Evolutionary conservation across 1,140 invertebrate genomes (phyloP), one percentile per base, ranked within the genome.

Genomic region (Araneus ventricosus): DNA sequence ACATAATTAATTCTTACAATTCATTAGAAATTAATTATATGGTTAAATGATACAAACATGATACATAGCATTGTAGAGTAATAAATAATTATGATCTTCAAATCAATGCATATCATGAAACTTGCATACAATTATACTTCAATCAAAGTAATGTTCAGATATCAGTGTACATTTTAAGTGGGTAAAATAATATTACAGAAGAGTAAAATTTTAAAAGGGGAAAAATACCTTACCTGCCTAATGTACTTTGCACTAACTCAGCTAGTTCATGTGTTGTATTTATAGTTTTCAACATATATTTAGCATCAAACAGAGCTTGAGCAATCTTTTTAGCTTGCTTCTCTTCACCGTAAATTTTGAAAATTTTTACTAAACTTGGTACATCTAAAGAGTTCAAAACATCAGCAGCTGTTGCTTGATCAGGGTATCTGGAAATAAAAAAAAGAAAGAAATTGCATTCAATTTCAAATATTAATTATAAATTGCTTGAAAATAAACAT

Each of bases 321-420:
- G 99, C 98, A 94, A 99, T 98, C 96, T 98, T 97, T 93, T 97
- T 97, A 0, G 98, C 97, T 92, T 97, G 96, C 94, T 97, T 98
- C 95, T 99, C 99, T 95, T 99, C 98, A 0, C 99, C 99, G 95
- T 99, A 99, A 85, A 95, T 95, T 95, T 97, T 98, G 7, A 99
- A 96, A 93, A 99, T 98, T 95, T 97, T 97, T 79, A 96, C 96
- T 3, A 99, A 96, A 95, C 98, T 97, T 63, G 96, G 95, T 95
- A 98, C 98, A 94, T 97, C 97, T 0, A 97, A 96, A 92, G 96
- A 96, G 14, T 97, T 97, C 63, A 99, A 95, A 30, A 99, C 97
- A 95, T 99, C 98, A 41, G 97, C 97, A 63, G 98, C 99, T 45
- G 97, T 98, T 24, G 97, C 97, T 94, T 97, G 96, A 75, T 97